Evolutionary conservation across 2,888 invertebrate genomes (phyloP).

Genomic region (Dynastes grantii): DNA sequence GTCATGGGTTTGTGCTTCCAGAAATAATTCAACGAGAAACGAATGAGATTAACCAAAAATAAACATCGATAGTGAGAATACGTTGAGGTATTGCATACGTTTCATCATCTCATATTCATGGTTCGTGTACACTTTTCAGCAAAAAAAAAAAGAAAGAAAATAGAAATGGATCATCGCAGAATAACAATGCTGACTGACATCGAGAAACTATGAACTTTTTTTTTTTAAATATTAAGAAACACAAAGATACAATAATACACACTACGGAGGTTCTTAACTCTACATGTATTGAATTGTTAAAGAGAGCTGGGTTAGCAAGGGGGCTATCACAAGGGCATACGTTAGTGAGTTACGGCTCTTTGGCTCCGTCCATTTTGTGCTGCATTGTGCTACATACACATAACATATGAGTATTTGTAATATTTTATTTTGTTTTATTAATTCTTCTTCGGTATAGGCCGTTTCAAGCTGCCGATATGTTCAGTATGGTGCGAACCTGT

Average conservation of each 20-base stretch:
- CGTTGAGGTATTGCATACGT: slow-evolving; percentile 11
- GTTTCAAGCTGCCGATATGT: slow-evolving; percentile 69
- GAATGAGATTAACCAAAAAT: background rate
- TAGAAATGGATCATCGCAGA: background rate
- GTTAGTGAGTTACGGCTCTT: slow-evolving; percentile 70
- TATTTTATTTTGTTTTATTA: slow-evolving; percentile 48
- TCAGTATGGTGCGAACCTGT: slow-evolving; percentile 95
- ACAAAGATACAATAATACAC: slow-evolving; percentile 33
- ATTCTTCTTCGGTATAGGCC: slow-evolving; percentile 63
- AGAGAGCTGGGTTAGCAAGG: slow-evolving; percentile 69
- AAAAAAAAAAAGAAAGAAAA: background rate
- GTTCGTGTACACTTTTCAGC: slow-evolving; percentile 2
- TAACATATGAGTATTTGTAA: slow-evolving; percentile 61
- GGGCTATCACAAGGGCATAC: slow-evolving; percentile 70
- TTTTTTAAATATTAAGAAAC: slow-evolving; percentile 5
- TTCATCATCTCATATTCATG: background rate
- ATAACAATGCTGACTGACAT: background rate
- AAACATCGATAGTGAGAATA: background rate
- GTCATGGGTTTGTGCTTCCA: slow-evolving; percentile 46
- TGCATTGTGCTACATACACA: slow-evolving; percentile 67
- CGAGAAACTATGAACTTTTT: too few species aligned
- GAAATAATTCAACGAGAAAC: background rate
- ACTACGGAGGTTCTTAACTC: slow-evolving; percentile 41
- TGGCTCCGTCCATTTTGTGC: slow-evolving; percentile 63
- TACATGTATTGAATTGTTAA: slow-evolving; percentile 52